Percentiles rank a stretch among this genome's conserved stretches.
Conservation (phyloP, 2,888 invertebrate species). For the Nasonovia ribisnigri region DNA sequence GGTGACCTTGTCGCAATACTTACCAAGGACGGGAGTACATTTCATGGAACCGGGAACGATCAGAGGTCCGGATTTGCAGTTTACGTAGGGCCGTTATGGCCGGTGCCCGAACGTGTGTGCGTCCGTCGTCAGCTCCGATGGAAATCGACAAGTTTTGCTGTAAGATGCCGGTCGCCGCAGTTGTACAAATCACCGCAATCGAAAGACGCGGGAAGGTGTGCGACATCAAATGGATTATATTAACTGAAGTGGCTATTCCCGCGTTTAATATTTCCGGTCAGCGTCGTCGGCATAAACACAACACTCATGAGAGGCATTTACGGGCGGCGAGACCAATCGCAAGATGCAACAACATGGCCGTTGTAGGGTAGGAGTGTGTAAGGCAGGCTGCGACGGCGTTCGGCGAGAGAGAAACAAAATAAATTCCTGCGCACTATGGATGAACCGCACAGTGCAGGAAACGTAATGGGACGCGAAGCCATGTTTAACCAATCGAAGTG, state of each 20-base stretch:
- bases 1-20: neutral
- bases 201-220: neutral
- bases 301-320: neutral
- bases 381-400: neutral
- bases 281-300: neutral
- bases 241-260: no score
- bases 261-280: neutral
- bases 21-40: neutral
- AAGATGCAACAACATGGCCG: neutral
- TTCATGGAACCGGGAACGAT: neutral
- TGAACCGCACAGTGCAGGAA: neutral
- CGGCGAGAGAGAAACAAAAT: neutral
- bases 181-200: no score
- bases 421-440: neutral
- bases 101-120: neutral
- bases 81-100: neutral
- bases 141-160: no score
- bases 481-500: neutral
- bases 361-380: no score
- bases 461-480: neutral
- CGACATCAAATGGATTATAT: neutral
- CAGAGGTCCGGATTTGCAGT: neutral
- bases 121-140: neutral
- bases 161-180: neutral
- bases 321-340: neutral